phyloP scores from a whole-genome alignment of 2,113 vertebrate genomes.

The Apteryx mantelli region DNA sequence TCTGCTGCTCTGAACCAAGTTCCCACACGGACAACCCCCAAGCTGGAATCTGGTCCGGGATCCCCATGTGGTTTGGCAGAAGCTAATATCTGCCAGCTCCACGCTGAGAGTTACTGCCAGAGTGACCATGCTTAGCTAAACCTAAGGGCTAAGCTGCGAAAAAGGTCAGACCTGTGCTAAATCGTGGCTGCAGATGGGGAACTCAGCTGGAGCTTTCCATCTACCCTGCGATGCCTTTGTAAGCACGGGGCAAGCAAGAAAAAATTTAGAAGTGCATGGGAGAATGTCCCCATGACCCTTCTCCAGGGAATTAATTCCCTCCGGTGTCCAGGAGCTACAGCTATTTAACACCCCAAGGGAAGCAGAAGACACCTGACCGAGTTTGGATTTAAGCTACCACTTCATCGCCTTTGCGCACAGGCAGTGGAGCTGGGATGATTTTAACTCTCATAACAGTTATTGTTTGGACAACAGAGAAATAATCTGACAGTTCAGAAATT shows the following conservation, averaged over 20 bases:
- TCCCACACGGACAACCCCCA: neutral
- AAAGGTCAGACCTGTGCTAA: neutral
- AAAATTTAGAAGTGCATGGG: neutral
- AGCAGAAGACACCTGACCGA: neutral
- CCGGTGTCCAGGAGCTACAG: neutral
- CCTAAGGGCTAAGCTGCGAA: neutral
- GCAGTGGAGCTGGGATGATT: neutral
- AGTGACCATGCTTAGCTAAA: neutral
- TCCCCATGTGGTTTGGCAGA: accelerated
- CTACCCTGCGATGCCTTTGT: neutral
- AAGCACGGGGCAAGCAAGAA: neutral
- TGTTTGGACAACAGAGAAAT: neutral
- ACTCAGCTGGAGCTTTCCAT: too few species aligned
- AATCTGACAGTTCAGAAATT: neutral
- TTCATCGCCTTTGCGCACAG: accelerated
- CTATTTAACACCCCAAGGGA: neutral
- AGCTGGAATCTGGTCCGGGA: neutral
- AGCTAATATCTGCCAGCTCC: neutral
- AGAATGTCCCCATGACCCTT: neutral
- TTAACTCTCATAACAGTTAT: neutral
- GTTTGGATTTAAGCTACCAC: neutral
- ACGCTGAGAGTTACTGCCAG: neutral
- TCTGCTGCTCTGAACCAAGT: neutral
- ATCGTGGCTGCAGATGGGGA: neutral
- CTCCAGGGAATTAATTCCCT: neutral